A percentile compares a stretch with the other conserved stretches of the same genome.
Evolutionary conservation across 1,140 invertebrate species (phyloP).

Genomic region (Lanistes nyassanus): DNA sequence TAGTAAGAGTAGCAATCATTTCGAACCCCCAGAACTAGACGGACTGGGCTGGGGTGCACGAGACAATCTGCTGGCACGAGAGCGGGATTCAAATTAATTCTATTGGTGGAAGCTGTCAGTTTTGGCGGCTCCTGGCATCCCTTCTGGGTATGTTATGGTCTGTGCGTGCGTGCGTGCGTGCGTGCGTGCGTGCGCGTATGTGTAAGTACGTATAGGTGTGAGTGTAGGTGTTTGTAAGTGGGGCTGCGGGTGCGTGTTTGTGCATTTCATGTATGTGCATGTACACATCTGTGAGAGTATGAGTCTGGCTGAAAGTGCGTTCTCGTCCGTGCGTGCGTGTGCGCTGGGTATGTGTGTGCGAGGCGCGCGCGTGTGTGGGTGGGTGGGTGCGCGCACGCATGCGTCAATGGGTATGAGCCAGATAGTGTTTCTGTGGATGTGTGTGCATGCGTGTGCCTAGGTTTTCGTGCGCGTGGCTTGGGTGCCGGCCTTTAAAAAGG

Average conservation of each 20-base stretch:
- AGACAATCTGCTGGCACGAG: conserved; percentile 16
- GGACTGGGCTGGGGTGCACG: conserved; percentile 1
- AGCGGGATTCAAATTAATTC: conserved; percentile 17
- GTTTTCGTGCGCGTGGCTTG: too few species aligned
- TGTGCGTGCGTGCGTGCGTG: conserved; percentile 14
- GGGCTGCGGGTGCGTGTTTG: neutral
- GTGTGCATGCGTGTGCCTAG: neutral
- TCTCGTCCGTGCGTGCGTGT: conserved; percentile 3
- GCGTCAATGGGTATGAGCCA: neutral
- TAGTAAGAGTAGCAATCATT: conserved; percentile 30
- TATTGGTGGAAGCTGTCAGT: conserved; percentile 6
- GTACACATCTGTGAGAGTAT: too few species aligned
- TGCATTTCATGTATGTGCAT: neutral
- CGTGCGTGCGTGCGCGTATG: conserved; percentile 1
- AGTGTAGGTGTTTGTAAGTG: neutral
- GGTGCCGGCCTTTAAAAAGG: too few species aligned
- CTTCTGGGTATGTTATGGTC: neutral
- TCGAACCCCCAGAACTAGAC: conserved; percentile 18
- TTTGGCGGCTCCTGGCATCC: neutral
- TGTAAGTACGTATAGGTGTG: neutral
- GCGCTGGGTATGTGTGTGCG: neutral
- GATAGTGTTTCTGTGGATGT: neutral
- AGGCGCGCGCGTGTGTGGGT: conserved; percentile 5
- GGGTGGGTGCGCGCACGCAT: neutral
- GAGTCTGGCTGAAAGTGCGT: too few species aligned